phyloP scores from a whole-genome alignment of 2,888 invertebrate genomes.

The Drosophila melanosoma region DNA sequence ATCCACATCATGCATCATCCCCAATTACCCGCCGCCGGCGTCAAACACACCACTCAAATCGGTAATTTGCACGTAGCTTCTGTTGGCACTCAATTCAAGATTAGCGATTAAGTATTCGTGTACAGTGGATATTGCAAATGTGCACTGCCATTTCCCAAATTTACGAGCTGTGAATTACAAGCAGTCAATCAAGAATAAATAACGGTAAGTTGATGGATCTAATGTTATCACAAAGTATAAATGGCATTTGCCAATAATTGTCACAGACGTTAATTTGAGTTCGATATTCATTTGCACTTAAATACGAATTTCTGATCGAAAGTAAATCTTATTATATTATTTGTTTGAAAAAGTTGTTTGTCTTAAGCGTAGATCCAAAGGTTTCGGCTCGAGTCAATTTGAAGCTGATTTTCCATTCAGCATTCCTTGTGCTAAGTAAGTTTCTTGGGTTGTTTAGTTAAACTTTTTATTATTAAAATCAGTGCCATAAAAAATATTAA shows the following conservation, averaged over 20 bases:
- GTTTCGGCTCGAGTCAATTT: background rate
- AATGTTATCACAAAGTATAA: background rate
- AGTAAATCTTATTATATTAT: too few species aligned
- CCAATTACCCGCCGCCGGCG: too few species aligned
- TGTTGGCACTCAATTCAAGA: constrained; percentile 21
- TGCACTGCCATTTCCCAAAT: constrained; percentile 13
- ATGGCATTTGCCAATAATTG: background rate
- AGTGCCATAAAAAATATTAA: background rate
- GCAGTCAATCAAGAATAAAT: background rate
- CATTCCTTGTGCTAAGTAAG: background rate
- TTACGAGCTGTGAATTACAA: constrained; percentile 7
- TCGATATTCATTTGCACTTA: background rate
- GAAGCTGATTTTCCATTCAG: background rate
- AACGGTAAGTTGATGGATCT: background rate
- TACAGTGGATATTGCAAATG: constrained; percentile 16
- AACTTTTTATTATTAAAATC: background rate
- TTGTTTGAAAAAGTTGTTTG: background rate
- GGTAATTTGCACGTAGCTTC: constrained; percentile 44
- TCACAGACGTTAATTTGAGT: background rate
- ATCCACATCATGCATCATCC: background rate
- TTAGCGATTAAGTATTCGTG: constrained; percentile 32
- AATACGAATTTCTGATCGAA: background rate
- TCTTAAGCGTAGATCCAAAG: background rate
- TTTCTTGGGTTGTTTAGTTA: background rate
- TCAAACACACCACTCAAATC: constrained; percentile 19